Base-by-base conservation (phyloP, 1,140 invertebrate genomes). In the Pemphigus obesinymphae region DNA sequence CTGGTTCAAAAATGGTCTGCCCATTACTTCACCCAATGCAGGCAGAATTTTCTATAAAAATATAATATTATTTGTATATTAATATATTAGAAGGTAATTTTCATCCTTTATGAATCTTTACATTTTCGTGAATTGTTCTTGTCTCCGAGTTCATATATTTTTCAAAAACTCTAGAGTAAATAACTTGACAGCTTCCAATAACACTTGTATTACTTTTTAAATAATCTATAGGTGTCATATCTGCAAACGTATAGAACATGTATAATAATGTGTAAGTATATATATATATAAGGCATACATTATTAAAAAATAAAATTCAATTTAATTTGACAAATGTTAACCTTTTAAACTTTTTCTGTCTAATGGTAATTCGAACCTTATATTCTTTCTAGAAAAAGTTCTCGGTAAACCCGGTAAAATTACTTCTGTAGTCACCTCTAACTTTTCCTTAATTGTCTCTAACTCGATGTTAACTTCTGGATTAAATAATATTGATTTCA, bases 331-430 rank as follows among this genome's bases (percentile, higher is more conserved):
- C 23, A 26, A 29, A 40, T 20, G 86, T 84, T 84, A 85, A 92
- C 91, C 86, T 43, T 87, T 86, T 17, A 92, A 86, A 70, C 88
- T 88, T 82, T 87, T 85, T 73, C 90, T 89, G 83, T 91, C 90
- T 40, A 92, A 87, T 0, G 90, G 90, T 53, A 93, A 84, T 82
- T 91, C 90, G 85, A 93, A 92, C 84, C 90, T 88, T 0, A 90
- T 90, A 84, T 88, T 91, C 78, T 89, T 88, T 23, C 92, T 86
- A 1, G 90, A 90, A 87, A 92, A 93, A 1, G 90, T 88, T 50
- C 91, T 85, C 0, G 91, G 91, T 48, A 91, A 86, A 82, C 89
- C 89, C 43, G 91, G 86, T 88, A 89, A 90, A 72, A 88, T 87
- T n/a, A 88, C 88, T 6, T 88, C 86, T 10, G 87, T 87, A 11